Conservation (phyloP, 2,888 invertebrate species). For the Agriopis leucophaearia region DNA sequence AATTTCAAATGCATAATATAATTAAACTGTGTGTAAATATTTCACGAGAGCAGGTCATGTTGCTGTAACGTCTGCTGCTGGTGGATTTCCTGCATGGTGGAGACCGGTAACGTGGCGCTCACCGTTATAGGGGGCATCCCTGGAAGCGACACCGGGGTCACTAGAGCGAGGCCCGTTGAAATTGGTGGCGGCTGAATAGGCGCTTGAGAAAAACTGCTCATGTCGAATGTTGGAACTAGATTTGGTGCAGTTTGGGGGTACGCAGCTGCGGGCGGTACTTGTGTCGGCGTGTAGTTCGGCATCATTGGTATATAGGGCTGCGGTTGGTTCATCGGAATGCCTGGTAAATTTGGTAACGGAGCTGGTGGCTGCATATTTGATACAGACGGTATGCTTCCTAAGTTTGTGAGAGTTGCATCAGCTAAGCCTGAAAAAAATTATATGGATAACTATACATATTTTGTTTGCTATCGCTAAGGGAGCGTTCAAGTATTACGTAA, state of each 20-base stretch:
- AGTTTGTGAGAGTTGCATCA: constrained; percentile 79
- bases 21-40: constrained; percentile 42
- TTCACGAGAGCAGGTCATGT: constrained; percentile 79
- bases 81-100: constrained; percentile 85
- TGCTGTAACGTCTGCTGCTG: constrained; percentile 78
- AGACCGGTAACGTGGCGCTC: constrained; percentile 89
- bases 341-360: constrained; percentile 81
- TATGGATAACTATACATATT: neutral
- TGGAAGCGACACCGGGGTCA: constrained; percentile 90
- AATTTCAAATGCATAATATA: constrained; percentile 44
- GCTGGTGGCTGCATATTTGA: constrained; percentile 84
- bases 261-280: constrained; percentile 52
- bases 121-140: constrained; percentile 94
- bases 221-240: constrained; percentile 78
- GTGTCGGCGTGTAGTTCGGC: constrained; percentile 75
- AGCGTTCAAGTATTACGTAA: too few species aligned
- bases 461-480: too few species aligned
- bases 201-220: constrained; percentile 72
- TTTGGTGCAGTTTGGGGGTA: constrained; percentile 57
- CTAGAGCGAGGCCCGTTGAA: constrained; percentile 79
- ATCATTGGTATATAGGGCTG: constrained; percentile 85
- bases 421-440: constrained; percentile 75
- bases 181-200: constrained; percentile 71
- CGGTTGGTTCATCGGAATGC: constrained; percentile 84
- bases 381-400: constrained; percentile 82